Conservation (phyloP, 2,113 vertebrate species). For the Ictidomys tridecemlineatus region DNA sequence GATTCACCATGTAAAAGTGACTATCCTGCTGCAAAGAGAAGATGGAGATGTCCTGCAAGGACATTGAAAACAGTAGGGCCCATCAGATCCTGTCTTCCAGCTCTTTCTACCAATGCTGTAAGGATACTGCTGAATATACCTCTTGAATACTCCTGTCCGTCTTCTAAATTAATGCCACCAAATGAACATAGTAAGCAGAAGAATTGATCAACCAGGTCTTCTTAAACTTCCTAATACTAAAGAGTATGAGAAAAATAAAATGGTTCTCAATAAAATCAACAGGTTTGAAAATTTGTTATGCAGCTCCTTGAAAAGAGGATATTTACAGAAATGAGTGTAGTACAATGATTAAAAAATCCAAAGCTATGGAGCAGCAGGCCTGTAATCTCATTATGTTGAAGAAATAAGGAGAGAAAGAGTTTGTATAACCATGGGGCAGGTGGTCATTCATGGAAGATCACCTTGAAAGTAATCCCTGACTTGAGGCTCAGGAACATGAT, state of each 20-base stretch:
- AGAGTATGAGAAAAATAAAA: not conserved
- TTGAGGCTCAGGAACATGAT: not conserved
- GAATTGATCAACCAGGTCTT: not conserved
- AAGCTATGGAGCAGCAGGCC: not conserved
- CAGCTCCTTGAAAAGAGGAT: not conserved
- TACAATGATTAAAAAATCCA: not conserved
- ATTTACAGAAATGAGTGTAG: not conserved
- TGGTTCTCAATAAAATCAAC: not conserved
- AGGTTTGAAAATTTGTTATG: not conserved
- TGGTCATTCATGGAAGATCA: not conserved
- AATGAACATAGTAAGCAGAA: not conserved
- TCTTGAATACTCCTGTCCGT: not conserved
- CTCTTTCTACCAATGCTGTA: not conserved
- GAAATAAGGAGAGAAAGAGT: not conserved
- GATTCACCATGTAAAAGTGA: not conserved
- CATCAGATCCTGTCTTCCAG: not conserved
- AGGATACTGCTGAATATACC: not conserved
- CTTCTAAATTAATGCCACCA: not conserved
- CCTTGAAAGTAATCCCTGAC: not conserved
- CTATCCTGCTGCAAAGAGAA: not conserved
- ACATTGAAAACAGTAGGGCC: not conserved
- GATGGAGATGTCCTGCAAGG: not conserved
- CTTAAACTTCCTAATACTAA: not conserved
- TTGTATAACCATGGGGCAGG: not conserved
- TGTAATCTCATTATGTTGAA: not conserved